Conservation (phyloP, 2,113 vertebrate species). For the Eonycteris spelaea region DNA sequence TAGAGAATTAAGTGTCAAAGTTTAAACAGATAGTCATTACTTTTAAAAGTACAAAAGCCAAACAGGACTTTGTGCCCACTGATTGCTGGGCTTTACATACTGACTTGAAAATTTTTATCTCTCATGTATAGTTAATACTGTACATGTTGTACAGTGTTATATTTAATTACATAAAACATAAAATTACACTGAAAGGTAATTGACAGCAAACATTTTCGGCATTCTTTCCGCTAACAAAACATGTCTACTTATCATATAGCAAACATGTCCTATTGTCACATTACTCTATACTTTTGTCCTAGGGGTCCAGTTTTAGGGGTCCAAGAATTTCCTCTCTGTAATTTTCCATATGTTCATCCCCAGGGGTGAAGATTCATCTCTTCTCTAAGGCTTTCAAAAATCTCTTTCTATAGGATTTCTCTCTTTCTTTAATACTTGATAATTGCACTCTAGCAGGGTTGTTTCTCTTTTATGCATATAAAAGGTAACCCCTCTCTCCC, state of each 20-base stretch:
- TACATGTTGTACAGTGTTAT: neutral
- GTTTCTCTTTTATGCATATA: neutral
- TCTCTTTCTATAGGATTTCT: neutral
- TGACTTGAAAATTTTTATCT: neutral
- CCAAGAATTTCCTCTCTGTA: neutral
- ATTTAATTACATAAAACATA: neutral
- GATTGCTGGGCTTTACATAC: neutral
- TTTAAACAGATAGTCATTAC: neutral
- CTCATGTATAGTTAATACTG: neutral
- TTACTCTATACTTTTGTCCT: neutral
- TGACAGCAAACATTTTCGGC: neutral
- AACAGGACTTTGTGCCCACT: neutral
- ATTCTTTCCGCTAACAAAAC: neutral
- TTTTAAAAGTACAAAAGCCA: neutral
- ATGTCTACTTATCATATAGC: neutral
- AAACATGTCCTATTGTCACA: neutral
- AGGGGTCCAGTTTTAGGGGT: neutral
- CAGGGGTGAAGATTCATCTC: neutral
- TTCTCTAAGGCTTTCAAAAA: neutral
- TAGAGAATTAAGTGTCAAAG: neutral
- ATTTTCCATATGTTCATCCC: neutral
- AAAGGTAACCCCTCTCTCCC: neutral
- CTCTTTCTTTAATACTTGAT: neutral
- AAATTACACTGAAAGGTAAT: neutral
- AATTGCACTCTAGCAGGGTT: neutral